These are phyloP conservation scores for Caenorhabditis sp. DNA, from an alignment of 2,888 invertebrate species.

Conservation along the genomic window DNA sequence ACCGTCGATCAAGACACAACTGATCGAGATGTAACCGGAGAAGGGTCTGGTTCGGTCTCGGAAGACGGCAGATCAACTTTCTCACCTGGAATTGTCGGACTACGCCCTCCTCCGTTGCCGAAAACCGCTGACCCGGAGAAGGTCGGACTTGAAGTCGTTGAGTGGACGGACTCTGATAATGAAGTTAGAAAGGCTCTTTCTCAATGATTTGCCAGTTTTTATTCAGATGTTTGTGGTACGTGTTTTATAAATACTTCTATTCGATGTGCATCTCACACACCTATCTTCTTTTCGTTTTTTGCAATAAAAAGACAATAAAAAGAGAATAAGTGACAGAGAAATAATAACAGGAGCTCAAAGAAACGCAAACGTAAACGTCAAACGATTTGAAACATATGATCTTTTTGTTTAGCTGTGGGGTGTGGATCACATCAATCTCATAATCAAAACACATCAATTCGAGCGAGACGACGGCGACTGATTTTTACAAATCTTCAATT, in stretches of 20 bases:
- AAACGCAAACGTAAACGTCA: not conserved
- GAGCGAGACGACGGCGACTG: slow-evolving; percentile 26
- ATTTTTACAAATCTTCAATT: slow-evolving; percentile 51
- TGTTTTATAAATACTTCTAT: not conserved
- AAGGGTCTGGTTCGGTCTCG: slow-evolving; percentile 43
- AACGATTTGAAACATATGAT: slow-evolving; percentile 36
- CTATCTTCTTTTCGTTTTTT: slow-evolving; percentile 8
- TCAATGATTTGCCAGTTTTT: slow-evolving; percentile 23
- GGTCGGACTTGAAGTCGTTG: slow-evolving; percentile 48
- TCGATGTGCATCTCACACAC: not conserved
- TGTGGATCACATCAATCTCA: slow-evolving; percentile 58
- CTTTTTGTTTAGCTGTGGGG: slow-evolving; percentile 48
- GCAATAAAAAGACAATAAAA: not conserved
- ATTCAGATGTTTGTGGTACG: not conserved
- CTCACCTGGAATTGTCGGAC: slow-evolving; percentile 55
- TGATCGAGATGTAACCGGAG: slow-evolving; percentile 40
- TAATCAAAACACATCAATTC: slow-evolving; percentile 57
- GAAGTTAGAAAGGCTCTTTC: slow-evolving; percentile 45
- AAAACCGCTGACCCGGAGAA: slow-evolving; percentile 49
- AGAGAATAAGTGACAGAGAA: not conserved
- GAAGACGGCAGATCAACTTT: slow-evolving; percentile 35
- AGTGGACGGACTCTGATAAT: slow-evolving; percentile 61
- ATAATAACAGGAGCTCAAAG: not conserved
- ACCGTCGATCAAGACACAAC: slow-evolving; percentile 47
- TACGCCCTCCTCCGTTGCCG: slow-evolving; percentile 58